phyloP scores from a whole-genome alignment of 2,888 invertebrate genomes.

The Amphipyra berbera region DNA sequence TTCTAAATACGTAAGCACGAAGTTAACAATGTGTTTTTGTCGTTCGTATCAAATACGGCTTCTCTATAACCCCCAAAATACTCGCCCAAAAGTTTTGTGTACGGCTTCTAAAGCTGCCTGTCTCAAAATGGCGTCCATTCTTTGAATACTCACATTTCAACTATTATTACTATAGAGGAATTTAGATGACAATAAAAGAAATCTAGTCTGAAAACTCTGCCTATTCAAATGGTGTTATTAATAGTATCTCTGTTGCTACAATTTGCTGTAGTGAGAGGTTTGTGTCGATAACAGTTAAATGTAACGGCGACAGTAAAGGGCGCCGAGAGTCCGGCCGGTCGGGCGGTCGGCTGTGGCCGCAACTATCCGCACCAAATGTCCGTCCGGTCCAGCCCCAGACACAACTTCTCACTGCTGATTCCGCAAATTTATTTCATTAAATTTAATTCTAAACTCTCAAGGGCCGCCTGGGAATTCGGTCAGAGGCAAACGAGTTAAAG shows the following conservation, averaged over 20 bases:
- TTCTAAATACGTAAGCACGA: conserved; percentile 64
- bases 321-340: conserved; percentile 28
- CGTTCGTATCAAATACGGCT: conserved; percentile 73
- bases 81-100: conserved; percentile 74
- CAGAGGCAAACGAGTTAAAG: conserved; percentile 88
- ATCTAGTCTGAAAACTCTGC: conserved; percentile 52
- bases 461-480: conserved; percentile 85
- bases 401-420: conserved; percentile 80
- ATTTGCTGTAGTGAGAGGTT: conserved; percentile 57
- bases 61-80: conserved; percentile 76
- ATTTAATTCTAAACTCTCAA: conserved; percentile 87
- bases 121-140: conserved; percentile 81
- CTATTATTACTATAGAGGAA: conserved; percentile 31
- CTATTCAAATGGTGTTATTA: conserved; percentile 57
- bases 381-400: conserved; percentile 62
- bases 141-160: conserved; percentile 64
- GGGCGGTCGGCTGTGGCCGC: conserved; percentile 52
- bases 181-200: conserved; percentile 26
- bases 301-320: conserved; percentile 50
- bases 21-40: conserved; percentile 68
- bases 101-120: conserved; percentile 79
- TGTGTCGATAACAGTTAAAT: conserved; percentile 66
- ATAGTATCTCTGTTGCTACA: conserved; percentile 50
- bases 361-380: conserved; percentile 64
- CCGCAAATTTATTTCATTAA: conserved; percentile 87